Conservation (phyloP, 2,888 invertebrate genomes). For the Cylloceria caligata region DNA sequence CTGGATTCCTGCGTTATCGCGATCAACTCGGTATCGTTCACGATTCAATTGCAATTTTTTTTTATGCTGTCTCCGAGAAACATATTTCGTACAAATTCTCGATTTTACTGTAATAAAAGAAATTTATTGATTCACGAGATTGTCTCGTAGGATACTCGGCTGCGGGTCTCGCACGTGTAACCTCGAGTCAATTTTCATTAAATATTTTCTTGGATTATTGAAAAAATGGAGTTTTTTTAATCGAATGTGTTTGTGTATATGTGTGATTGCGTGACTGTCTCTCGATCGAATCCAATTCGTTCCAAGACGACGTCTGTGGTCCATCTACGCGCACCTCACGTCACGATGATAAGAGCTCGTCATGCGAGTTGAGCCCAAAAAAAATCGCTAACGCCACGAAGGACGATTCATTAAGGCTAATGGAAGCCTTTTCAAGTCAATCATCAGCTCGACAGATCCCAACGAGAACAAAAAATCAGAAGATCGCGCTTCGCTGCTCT, state of each 20-base stretch:
- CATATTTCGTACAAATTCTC: neutral
- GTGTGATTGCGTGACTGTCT: conserved; percentile 47
- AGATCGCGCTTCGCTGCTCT: conserved; percentile 10
- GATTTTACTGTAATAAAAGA: conserved; percentile 6
- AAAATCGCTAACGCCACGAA: neutral
- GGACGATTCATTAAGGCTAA: neutral
- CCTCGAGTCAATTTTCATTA: conserved; percentile 11
- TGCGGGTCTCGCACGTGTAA: conserved; percentile 62
- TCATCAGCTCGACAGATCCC: neutral
- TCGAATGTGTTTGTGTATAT: conserved; percentile 3
- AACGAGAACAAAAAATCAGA: conserved; percentile 4
- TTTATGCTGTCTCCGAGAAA: neutral
- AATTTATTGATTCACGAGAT: conserved; percentile 6
- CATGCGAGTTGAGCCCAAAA: neutral
- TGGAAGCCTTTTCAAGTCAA: conserved; percentile 1
- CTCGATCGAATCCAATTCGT: conserved; percentile 26
- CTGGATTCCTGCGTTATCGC: conserved; percentile 61
- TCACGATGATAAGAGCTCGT: conserved; percentile 8
- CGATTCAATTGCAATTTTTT: conserved; percentile 22
- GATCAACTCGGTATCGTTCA: conserved; percentile 35
- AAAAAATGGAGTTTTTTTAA: conserved; percentile 18
- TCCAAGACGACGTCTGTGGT: conserved; percentile 1
- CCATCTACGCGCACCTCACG: neutral
- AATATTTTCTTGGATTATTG: conserved; percentile 13
- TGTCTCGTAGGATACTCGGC: conserved; percentile 31